A percentile compares a stretch with the other conserved stretches of the same genome.
phyloP scores from a whole-genome alignment of 2,888 invertebrate genomes.

The Autographa gamma region DNA sequence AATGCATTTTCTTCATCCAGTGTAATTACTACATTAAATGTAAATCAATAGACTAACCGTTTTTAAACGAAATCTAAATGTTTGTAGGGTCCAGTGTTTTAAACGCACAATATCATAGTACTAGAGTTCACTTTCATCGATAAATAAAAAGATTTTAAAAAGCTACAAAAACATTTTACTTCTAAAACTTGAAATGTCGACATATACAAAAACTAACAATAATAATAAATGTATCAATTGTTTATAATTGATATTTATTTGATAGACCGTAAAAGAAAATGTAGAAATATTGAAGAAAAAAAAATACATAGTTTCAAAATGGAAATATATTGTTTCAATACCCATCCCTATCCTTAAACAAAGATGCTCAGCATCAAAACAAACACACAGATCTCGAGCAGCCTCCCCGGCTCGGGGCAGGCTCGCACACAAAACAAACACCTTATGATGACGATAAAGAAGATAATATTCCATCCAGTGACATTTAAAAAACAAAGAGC shows the following conservation, averaged over 20 bases:
- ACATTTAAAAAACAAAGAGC: slow-evolving; percentile 69
- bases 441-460: slow-evolving; percentile 35
- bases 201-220: slow-evolving; percentile 85
- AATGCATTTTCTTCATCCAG: slow-evolving; percentile 86
- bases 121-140: slow-evolving; percentile 86
- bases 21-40: slow-evolving; percentile 85
- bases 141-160: slow-evolving; percentile 76
- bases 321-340: slow-evolving; percentile 74
- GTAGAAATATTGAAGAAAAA: slow-evolving; percentile 85
- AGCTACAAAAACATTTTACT: slow-evolving; percentile 82
- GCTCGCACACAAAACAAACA: slow-evolving; percentile 23
- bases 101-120: slow-evolving; percentile 88
- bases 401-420: neutral
- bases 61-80: slow-evolving; percentile 87
- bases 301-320: slow-evolving; percentile 88
- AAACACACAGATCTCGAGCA: slow-evolving; percentile 24
- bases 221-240: slow-evolving; percentile 85
- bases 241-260: slow-evolving; percentile 88
- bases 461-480: slow-evolving; percentile 63
- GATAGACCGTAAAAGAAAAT: slow-evolving; percentile 86
- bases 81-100: slow-evolving; percentile 89
- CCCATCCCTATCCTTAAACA: slow-evolving; percentile 37
- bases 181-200: slow-evolving; percentile 84
- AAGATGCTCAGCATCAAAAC: slow-evolving; percentile 11
- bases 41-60: slow-evolving; percentile 86